phyloP scores from a whole-genome alignment of 2,113 vertebrate genomes.

The Apodemus sylvaticus region DNA sequence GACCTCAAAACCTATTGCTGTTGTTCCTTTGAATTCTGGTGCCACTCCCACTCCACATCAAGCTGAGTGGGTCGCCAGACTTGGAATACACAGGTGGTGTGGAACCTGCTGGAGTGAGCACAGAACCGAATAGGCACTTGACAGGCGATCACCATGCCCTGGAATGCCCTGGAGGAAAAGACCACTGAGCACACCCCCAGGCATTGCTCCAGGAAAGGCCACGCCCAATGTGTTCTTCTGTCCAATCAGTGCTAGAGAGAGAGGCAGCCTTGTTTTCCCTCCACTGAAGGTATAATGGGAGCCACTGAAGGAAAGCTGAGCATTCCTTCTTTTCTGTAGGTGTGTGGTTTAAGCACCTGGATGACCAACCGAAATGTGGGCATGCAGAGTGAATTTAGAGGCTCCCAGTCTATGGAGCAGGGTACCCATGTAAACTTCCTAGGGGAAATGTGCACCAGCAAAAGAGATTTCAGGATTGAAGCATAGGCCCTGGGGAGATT shows the following conservation, averaged over 20 bases:
- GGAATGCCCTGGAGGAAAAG: no score
- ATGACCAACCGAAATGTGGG: rapidly evolving
- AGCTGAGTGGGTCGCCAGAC: no score
- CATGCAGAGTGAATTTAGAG: rapidly evolving
- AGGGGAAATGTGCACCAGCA: rapidly evolving
- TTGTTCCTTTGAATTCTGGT: no score
- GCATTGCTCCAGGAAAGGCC: no score
- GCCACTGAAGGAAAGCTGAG: rapidly evolving
- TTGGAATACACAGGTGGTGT: no score
- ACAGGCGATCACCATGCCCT: no score
- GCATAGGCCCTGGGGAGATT: not conserved
- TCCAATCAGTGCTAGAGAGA: conserved; percentile 52
- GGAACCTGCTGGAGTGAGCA: no score
- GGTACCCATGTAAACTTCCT: rapidly evolving
- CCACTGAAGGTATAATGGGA: conserved; percentile 27
- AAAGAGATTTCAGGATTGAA: no score
- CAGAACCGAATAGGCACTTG: no score
- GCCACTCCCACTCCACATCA: no score
- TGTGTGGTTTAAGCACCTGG: not conserved
- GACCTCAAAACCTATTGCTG: no score
- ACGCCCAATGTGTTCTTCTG: rapidly evolving
- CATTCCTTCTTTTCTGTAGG: rapidly evolving
- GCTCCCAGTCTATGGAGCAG: rapidly evolving
- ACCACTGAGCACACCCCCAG: no score
- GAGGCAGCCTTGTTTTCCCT: conserved; percentile 51